Conservation (phyloP, 1,140 invertebrate genomes). For the Caerostris darwini region DNA sequence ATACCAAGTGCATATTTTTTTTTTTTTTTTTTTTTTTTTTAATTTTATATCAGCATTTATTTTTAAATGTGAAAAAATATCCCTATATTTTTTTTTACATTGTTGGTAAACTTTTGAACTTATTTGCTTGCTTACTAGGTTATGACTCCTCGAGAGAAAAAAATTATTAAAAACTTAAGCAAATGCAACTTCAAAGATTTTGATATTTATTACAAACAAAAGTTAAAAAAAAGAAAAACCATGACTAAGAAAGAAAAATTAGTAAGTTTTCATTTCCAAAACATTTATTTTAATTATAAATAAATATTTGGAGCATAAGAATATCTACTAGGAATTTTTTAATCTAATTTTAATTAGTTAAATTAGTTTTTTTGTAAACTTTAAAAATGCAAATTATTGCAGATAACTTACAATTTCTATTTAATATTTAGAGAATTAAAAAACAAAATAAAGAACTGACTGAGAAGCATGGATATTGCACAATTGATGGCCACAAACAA, state of each 20-base stretch:
- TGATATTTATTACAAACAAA: conserved; percentile 90
- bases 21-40: no score
- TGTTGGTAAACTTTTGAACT: not conserved
- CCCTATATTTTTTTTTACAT: no score
- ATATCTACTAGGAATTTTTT: no score
- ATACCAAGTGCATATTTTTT: no score
- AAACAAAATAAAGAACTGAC: conserved; percentile 93
- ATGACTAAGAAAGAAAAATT: conserved; percentile 95
- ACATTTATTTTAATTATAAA: not conserved
- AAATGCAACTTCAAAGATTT: conserved; percentile 98
- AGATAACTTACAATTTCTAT: not conserved
- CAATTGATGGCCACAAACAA: conserved; percentile 98
- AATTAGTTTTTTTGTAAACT: no score
- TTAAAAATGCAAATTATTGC: no score
- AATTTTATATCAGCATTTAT: no score
- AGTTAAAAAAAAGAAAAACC: conserved; percentile 90
- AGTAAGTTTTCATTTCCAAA: conserved; percentile 82
- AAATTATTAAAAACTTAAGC: conserved; percentile 91
- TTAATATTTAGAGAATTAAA: conserved; percentile 86
- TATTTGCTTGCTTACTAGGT: conserved; percentile 83
- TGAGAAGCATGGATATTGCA: conserved; percentile 97
- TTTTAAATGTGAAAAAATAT: no score
- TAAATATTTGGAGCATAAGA: no score
- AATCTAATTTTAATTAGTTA: no score
- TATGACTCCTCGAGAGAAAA: conserved; percentile 92